phyloP scores from a whole-genome alignment of 2,797 vertebrate genomes.

The Cheirogaleus major region DNA sequence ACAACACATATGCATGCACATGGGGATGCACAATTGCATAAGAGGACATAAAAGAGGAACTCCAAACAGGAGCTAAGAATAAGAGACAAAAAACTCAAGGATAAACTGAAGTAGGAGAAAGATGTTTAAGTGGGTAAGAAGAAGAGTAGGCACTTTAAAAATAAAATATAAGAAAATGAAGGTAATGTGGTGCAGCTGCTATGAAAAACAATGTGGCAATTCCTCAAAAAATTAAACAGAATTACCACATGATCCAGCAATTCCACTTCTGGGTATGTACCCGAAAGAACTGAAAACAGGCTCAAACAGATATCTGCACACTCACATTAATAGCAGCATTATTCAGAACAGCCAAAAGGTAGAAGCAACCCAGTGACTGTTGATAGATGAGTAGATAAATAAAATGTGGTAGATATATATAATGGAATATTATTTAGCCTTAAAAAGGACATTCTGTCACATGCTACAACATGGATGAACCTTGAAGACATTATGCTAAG shows the following conservation, averaged over 20 bases:
- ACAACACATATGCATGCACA: not conserved
- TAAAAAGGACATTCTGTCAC: not conserved
- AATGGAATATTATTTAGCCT: not conserved
- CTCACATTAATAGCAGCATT: not conserved
- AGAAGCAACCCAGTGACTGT: not conserved
- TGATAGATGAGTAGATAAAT: not conserved
- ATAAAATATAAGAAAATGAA: not conserved
- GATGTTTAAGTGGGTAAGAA: not conserved
- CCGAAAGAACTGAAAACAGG: not conserved
- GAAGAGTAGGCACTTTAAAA: not conserved
- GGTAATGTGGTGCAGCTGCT: not conserved
- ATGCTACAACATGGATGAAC: not conserved
- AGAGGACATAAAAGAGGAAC: not conserved
- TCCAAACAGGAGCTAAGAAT: not conserved
- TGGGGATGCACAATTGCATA: not conserved
- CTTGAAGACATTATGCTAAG: not conserved
- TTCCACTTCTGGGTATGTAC: not conserved
- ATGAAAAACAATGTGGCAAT: not conserved
- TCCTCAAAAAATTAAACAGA: not conserved
- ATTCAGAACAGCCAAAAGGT: not conserved
- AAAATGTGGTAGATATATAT: not conserved
- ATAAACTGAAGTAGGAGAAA: not conserved
- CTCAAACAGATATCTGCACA: not conserved
- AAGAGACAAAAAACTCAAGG: not conserved
- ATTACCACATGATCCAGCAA: not conserved